A percentile compares a stretch with the other conserved stretches of the same genome.
Conservation (phyloP, 1,140 invertebrate species). For the Schmidtea mediterranea region DNA sequence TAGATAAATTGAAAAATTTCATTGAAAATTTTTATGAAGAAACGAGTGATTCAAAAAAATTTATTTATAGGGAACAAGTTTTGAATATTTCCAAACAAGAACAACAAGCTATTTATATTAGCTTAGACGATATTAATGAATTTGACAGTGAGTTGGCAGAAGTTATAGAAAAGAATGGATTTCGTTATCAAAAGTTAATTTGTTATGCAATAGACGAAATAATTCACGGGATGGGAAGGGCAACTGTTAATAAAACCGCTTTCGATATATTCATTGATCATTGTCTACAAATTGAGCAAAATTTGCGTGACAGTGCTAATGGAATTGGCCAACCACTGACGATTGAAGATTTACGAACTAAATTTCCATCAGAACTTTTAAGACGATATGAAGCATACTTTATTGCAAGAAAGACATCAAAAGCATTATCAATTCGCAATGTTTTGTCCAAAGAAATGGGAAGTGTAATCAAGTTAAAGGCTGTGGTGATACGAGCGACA, state of each 20-base stretch:
- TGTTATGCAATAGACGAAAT: slow-evolving; percentile 65
- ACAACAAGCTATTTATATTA: slow-evolving; percentile 49
- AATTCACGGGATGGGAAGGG: slow-evolving; percentile 44
- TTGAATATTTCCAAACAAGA: slow-evolving; percentile 60
- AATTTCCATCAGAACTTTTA: slow-evolving; percentile 76
- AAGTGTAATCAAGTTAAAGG: slow-evolving; percentile 64
- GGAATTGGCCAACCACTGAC: slow-evolving; percentile 10
- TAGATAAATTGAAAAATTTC: too few species aligned
- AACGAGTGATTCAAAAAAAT: too few species aligned
- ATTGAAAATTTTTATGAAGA: too few species aligned
- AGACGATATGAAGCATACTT: slow-evolving; percentile 86
- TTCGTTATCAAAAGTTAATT: slow-evolving; percentile 48
- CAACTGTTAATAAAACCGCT: slow-evolving; percentile 43
- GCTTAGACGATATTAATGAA: slow-evolving; percentile 60
- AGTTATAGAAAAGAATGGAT: slow-evolving; percentile 50
- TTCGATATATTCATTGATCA: slow-evolving; percentile 95
- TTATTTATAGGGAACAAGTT: too few species aligned
- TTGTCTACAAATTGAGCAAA: slow-evolving; percentile 57
- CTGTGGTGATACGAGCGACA: slow-evolving; percentile 74
- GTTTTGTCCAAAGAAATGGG: slow-evolving; percentile 72
- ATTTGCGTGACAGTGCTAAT: slow-evolving; percentile 16
- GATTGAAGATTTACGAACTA: slow-evolving; percentile 43
- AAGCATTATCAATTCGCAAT: slow-evolving; percentile 54
- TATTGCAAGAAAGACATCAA: slow-evolving; percentile 43
- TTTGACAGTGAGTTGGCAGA: slow-evolving; percentile 52